Evolutionary conservation across 2,888 invertebrate genomes (phyloP).

Genomic region (Drosophila flavopinicola): DNA sequence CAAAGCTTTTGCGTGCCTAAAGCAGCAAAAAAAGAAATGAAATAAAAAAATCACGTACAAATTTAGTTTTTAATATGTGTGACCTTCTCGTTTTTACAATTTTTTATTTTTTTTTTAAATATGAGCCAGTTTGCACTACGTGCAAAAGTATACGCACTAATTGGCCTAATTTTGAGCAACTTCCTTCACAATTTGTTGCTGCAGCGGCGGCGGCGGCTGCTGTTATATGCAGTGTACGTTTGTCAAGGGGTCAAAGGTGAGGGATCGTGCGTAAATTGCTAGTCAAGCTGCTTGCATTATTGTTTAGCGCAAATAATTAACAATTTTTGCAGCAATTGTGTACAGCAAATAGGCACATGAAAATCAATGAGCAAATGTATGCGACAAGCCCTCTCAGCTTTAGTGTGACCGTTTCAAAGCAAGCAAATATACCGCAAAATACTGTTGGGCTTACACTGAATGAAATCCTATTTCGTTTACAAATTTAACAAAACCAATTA

Average conservation of each 20-base stretch:
- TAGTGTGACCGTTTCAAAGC: slow-evolving; percentile 51
- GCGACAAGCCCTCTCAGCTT: slow-evolving; percentile 39
- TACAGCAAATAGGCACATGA: slow-evolving; percentile 45
- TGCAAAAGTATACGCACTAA: slow-evolving; percentile 56
- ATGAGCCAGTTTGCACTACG: slow-evolving; percentile 15
- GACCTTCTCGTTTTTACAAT: slow-evolving; percentile 49
- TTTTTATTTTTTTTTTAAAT: slow-evolving; percentile 1
- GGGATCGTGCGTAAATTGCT: not conserved
- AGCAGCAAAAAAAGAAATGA: slow-evolving; percentile 41
- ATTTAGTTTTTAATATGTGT: slow-evolving; percentile 22
- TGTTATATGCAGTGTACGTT: not conserved
- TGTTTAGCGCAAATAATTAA: slow-evolving; percentile 13
- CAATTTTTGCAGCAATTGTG: slow-evolving; percentile 22
- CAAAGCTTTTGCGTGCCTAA: slow-evolving; percentile 53
- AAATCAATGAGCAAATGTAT: slow-evolving; percentile 75
- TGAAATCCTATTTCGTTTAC: no score
- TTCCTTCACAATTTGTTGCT: slow-evolving; percentile 17
- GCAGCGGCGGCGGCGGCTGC: not conserved
- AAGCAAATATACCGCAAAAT: slow-evolving; percentile 59
- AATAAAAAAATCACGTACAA: slow-evolving; percentile 68
- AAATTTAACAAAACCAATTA: no score
- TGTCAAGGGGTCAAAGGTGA: not conserved
- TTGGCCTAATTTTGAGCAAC: slow-evolving; percentile 64
- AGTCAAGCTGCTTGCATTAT: slow-evolving; percentile 2
- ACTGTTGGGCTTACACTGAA: no score